Evolutionary conservation across 1,140 invertebrate species (phyloP).

Genomic region (Atta colombica): DNA sequence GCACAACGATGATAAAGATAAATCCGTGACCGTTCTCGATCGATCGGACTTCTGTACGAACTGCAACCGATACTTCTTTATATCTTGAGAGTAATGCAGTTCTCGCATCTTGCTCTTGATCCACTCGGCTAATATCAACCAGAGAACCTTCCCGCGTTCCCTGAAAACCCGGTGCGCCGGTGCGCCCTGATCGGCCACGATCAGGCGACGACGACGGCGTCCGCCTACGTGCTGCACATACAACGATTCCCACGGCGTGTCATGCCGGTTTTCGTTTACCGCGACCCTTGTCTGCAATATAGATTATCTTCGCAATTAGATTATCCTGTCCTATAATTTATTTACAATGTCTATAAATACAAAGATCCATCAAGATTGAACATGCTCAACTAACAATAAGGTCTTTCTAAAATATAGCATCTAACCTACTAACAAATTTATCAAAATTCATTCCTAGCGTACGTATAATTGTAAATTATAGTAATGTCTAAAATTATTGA

Average conservation of each 20-base stretch:
- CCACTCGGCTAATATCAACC: conserved; percentile 67
- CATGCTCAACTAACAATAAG: background rate
- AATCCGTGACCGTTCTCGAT: conserved; percentile 2
- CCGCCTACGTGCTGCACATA: conserved; percentile 45
- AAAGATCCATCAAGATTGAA: background rate
- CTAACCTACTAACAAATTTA: background rate
- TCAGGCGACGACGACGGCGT: conserved; percentile 64
- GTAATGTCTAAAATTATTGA: conserved; percentile 13
- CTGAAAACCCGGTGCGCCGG: conserved; percentile 65
- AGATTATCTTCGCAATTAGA: background rate
- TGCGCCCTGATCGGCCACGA: conserved; percentile 67
- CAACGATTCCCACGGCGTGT: conserved; percentile 74
- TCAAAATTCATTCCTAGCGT: background rate
- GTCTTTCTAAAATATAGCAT: background rate
- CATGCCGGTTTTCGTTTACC: conserved; percentile 69
- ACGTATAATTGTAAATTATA: background rate
- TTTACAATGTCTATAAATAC: background rate
- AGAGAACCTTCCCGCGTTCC: conserved; percentile 70
- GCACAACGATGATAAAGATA: conserved; percentile 19
- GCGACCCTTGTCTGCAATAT: conserved; percentile 67
- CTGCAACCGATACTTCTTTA: conserved; percentile 31
- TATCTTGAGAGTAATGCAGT: conserved; percentile 55
- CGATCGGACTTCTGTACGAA: conserved; percentile 20
- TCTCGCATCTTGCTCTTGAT: conserved; percentile 68
- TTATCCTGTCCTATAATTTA: background rate